Base-by-base conservation (phyloP, 2,113 vertebrate genomes). In the Dermatemys mawii region DNA sequence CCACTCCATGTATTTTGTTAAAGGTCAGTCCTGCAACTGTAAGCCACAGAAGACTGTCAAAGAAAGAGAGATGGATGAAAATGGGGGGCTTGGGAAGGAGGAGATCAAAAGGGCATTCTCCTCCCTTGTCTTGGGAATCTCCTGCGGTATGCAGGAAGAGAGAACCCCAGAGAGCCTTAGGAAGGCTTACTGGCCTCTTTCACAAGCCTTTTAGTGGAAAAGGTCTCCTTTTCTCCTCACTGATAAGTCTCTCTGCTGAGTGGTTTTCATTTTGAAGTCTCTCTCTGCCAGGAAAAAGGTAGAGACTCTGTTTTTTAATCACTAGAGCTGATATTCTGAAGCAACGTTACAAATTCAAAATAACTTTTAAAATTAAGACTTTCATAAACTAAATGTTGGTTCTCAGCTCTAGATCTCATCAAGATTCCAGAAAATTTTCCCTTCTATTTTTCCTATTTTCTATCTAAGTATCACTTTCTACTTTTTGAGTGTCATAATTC, bases 161-260 rank as follows among this genome's bases (percentile, higher is more conserved):
- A 93, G 70, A 86, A 49, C 1, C 13, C 57, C 84, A 29, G 82
- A 35, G 27, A 29, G 41, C 38, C 53, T 29, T 46, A 29, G 21
- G 41, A 81, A 55, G 17, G 84, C 46, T 93, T 90, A 81, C 57
- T 82, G 11, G 84, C 55, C 91, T 88, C 92, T 57, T 92, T 89
- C 86, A 73, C 84, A 94, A 94, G 70, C 32, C 70, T 88, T 14
- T 0, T 8, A 5, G 21, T 2, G 4, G 76, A 81, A 90, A 85
- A 81, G 12, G 55, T 85, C 51, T 90, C 48, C 19, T 90, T 82
- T 94, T 92, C 92, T 89, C 84, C 87, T 32, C 90, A 89, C n/a
- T 22, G 19, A 17, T 14, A 51, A 6, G 21, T 24, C 53, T 16
- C 76, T 60, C 93, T 54, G 35, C 14, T 3, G 5, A 85, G 9